Evolutionary conservation across 2,888 invertebrate genomes (phyloP).

Genomic region (Drosophila suboccidentalis): DNA sequence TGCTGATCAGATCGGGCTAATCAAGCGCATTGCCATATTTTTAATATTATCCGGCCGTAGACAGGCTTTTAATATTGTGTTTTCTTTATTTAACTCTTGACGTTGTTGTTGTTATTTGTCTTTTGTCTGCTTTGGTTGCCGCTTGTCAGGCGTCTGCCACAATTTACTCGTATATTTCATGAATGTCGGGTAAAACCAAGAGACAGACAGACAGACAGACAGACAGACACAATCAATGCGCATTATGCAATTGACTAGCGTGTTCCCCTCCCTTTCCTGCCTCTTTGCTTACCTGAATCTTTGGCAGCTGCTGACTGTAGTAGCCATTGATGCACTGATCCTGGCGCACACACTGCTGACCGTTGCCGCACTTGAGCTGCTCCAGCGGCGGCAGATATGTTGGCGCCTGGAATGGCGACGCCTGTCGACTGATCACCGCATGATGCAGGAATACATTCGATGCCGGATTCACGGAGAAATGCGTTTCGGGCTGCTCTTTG

Average conservation of each 20-base stretch:
- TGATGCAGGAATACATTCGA: conserved; percentile 82
- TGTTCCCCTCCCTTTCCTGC: neutral
- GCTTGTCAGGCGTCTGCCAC: conserved; percentile 57
- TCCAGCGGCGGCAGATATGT: conserved; percentile 82
- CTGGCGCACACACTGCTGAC: conserved; percentile 83
- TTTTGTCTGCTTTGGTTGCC: conserved; percentile 34
- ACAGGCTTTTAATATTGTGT: conserved; percentile 66
- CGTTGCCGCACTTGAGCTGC: conserved; percentile 77
- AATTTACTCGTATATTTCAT: conserved; percentile 48
- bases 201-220: conserved; percentile 12
- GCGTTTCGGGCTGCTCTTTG: conserved; percentile 68
- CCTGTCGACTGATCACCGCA: conserved; percentile 83
- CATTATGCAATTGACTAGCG: conserved; percentile 68
- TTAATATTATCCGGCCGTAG: conserved; percentile 56
- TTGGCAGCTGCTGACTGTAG: conserved; percentile 73
- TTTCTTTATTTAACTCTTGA: conserved; percentile 22
- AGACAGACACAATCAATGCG: conserved; percentile 48
- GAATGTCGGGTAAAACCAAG: conserved; percentile 62
- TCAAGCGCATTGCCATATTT: conserved; percentile 62
- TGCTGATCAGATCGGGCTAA: conserved; percentile 59
- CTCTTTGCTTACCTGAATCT: conserved; percentile 75
- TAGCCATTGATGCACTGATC: conserved; percentile 80
- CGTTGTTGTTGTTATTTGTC: conserved; percentile 3
- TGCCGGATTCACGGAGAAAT: conserved; percentile 70
- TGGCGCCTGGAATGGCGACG: conserved; percentile 82